A percentile compares a stretch with the other conserved stretches of the same genome.
Evolutionary conservation across 2,797 vertebrate genomes (phyloP).

Genomic region (Pristis pectinata): DNA sequence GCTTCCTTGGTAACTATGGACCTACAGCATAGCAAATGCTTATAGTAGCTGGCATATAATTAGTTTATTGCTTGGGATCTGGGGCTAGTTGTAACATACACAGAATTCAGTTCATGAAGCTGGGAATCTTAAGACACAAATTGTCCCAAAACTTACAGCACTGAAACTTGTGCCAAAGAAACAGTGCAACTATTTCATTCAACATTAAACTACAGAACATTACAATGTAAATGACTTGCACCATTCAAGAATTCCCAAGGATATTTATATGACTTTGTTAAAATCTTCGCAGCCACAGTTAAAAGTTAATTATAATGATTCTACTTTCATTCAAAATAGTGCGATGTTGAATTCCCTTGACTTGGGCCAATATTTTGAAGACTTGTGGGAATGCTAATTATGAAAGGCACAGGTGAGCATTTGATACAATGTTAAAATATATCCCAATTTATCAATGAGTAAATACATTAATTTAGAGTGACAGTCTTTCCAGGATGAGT

Average conservation of each 20-base stretch:
- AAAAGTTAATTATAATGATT: background rate
- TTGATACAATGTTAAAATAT: background rate
- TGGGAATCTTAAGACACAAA: background rate
- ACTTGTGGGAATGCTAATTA: background rate
- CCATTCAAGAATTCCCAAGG: background rate
- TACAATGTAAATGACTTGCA: background rate
- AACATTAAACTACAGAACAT: background rate
- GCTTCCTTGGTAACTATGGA: background rate
- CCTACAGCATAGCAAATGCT: background rate
- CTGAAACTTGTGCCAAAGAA: background rate
- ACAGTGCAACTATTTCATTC: background rate
- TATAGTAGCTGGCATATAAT: background rate
- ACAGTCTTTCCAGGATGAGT: background rate
- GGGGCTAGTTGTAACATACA: background rate
- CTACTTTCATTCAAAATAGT: background rate
- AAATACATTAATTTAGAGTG: background rate
- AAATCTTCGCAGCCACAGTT: background rate
- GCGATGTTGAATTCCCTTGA: background rate
- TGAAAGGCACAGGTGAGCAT: background rate
- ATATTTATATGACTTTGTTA: background rate
- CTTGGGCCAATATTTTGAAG: background rate
- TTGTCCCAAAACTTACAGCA: background rate
- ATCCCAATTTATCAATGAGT: background rate
- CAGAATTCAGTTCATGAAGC: background rate
- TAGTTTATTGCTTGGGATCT: background rate